Evolutionary conservation across 1,140 invertebrate genomes (phyloP), one percentile per base, ranked within the genome.

Genomic region (Drosophila ohnishii): DNA sequence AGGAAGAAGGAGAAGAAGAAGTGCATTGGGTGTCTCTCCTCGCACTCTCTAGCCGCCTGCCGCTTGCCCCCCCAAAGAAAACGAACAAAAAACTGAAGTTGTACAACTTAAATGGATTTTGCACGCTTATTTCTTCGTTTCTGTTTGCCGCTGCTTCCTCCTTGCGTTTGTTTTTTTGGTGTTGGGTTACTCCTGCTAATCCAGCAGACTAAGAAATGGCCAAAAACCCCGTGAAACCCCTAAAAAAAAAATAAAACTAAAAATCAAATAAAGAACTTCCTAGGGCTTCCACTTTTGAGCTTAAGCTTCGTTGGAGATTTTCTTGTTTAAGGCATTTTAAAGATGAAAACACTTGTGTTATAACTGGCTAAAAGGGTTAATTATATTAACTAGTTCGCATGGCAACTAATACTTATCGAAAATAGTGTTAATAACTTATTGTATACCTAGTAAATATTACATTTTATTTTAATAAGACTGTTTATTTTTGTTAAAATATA

Each of bases 91-190:
- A 61, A 73, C 30, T 66, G 30, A 69, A 69, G 65, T 69, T 59
- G 60, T 67, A 47, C 57, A 70, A 59, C 62, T 81, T 75, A 82
- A 78, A 82, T 78, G 78, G 50, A 82, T 86, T 85, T 86, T 86
- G 78, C 82, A 78, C 78, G 83, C 63, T 82, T 47, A 37, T 63
- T 67, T 72, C 62, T 78, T 32, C 30, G 60, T 69, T 50, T 30
- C n/a, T 34, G 42, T 51, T 34, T 39, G 25, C 19, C 25, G 13
- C 37, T 35, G 45, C 60, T 67, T 57, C 44, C 22, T 67, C 14
- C 58, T 45, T 22, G 25, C 35, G 3, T 30, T 47, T 34, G 57
- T 44, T 28, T 66, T 32, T 30, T 7, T 53, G 51, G 78, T 81
- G 64, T 87, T 69, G 66, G 58, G 67, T 76, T 86, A 87, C 71